Evolutionary conservation across 2,797 vertebrate genomes (phyloP).

Genomic region (Channallabes apus): DNA sequence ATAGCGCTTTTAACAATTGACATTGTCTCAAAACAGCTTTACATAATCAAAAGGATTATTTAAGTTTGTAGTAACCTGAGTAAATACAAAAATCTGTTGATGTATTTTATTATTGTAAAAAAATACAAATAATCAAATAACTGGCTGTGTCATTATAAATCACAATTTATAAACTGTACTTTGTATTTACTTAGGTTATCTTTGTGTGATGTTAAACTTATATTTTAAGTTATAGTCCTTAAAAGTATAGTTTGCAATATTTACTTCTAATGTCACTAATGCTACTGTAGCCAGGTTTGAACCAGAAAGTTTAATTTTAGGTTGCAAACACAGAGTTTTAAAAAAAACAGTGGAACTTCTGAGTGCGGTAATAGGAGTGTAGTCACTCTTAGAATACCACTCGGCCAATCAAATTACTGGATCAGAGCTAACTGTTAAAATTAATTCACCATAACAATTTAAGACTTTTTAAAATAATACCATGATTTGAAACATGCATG

Average conservation of each 20-base stretch:
- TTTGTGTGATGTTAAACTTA: background rate
- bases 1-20: too few species aligned
- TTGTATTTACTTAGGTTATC: too few species aligned
- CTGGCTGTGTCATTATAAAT: too few species aligned
- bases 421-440: background rate
- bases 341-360: background rate
- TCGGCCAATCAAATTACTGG: background rate
- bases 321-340: background rate
- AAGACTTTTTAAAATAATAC: background rate
- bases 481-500: background rate
- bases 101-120: too few species aligned
- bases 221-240: background rate
- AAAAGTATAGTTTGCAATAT: background rate
- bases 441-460: background rate
- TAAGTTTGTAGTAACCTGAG: too few species aligned
- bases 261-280: background rate
- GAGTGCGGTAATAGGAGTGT: background rate
- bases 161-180: too few species aligned
- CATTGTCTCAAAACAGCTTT: too few species aligned
- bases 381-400: background rate
- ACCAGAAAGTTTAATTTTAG: background rate
- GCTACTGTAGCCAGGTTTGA: background rate
- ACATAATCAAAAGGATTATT: too few species aligned
- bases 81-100: too few species aligned
- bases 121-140: too few species aligned